A percentile compares a stretch with the other conserved stretches of the same genome.
Conservation (phyloP, 2,888 invertebrate genomes). For the Diachrysia chrysitis region DNA sequence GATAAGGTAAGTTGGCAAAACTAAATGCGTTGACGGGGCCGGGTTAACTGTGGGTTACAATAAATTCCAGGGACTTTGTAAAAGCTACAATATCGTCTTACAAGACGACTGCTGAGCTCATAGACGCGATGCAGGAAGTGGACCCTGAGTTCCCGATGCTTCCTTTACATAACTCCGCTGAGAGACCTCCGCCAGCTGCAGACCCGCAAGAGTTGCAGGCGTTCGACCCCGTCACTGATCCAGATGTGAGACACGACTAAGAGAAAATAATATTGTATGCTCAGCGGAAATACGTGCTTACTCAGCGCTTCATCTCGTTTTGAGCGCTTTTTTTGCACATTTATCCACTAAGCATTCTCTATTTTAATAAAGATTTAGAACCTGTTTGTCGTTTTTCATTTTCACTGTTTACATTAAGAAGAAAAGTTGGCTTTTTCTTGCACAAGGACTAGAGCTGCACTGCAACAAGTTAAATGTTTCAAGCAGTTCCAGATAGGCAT, state of each 20-base stretch:
- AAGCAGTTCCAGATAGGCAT: too few relatives aligned
- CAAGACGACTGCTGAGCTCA: slow-evolving; percentile 78
- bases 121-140: slow-evolving; percentile 74
- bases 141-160: slow-evolving; percentile 48
- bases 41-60: too few relatives aligned
- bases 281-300: too few relatives aligned
- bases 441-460: too few relatives aligned
- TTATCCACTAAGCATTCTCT: not conserved
- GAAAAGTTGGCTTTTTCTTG: too few relatives aligned
- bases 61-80: slow-evolving; percentile 78
- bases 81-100: slow-evolving; percentile 80
- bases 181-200: not conserved
- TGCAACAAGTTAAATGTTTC: too few relatives aligned
- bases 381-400: not conserved
- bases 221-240: not conserved
- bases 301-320: not conserved
- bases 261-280: not conserved
- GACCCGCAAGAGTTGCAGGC: not conserved
- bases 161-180: not conserved
- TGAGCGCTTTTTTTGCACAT: not conserved
- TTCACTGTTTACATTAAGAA: too few relatives aligned
- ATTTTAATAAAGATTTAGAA: not conserved
- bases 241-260: slow-evolving; percentile 36
- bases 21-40: too few relatives aligned
- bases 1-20: too few relatives aligned